Evolutionary conservation across 2,113 vertebrate species (phyloP), one percentile per base, ranked within the genome.

Genomic region (Scomber japonicus): DNA sequence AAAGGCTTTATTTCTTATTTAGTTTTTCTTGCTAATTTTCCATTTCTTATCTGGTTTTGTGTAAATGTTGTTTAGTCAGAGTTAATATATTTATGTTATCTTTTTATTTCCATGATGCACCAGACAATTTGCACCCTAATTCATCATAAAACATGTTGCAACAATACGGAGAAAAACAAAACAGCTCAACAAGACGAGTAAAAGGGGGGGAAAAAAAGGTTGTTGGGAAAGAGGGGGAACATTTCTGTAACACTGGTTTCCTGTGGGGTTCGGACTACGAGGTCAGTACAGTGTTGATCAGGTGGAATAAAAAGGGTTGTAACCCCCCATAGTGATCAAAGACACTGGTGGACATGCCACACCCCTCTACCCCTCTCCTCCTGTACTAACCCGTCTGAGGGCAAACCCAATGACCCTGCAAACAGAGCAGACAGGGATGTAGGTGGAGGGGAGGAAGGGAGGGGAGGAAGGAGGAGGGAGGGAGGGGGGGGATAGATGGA

Each of bases 321-420:
- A 8, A 72, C 83, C 86, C 78, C 21, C 81, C 51, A 60, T 31
- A 35, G 82, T 1, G 88, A 93, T 94, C 89, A 92, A 91, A 93
- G 88, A 78, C 78, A 60, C 16, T 54, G 8, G 75, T 77, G 21
- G 3, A 55, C 82, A 77, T 30, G 82, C 69, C 82, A 82, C 88
- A 13, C 77, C 88, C 84, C 74, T 45, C 57, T n/a, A 56, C 4
- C 78, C 86, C 78, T 53, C 77, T 67, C 60, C 74, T 78, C 76
- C 85, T 81, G 81, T 55, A 56, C 75, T 51, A 14, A 71, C 79
- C 65, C 64, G 44, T 51, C 12, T 19, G 59, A 35, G 82, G 84
- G 76, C 66, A 86, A 91, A 91, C 89, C 72, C 90, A 89, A 21
- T 91, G 90, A 94, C 88, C 90, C 87, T 78, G 72, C 59, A 85